phyloP scores from a whole-genome alignment of 1,140 invertebrate species.

The Drosophila parabipectinata region DNA sequence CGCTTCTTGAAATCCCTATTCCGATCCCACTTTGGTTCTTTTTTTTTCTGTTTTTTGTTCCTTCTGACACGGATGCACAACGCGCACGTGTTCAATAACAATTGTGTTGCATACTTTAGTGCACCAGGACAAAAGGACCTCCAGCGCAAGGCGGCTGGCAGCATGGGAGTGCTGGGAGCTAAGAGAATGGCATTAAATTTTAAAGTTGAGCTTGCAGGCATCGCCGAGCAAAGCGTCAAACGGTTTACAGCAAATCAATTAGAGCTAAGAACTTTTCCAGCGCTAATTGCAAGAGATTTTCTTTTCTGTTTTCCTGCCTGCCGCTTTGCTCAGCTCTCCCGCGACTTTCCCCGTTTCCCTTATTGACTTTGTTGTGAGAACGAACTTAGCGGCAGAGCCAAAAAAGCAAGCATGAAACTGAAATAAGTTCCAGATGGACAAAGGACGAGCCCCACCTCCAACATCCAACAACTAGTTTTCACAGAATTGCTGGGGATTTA shows the following conservation, averaged over 20 bases:
- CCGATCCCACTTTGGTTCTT: too few species aligned
- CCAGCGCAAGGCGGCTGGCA: background rate
- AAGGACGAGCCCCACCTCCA: slow-evolving; percentile 36
- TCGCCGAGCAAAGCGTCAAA: slow-evolving; percentile 61
- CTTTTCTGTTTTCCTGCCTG: slow-evolving; percentile 13
- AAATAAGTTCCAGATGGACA: slow-evolving; percentile 73
- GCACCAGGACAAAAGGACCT: slow-evolving; percentile 42
- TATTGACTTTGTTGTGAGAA: slow-evolving; percentile 66
- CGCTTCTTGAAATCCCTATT: slow-evolving; percentile 5
- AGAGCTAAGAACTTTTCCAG: slow-evolving; percentile 75
- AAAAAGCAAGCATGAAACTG: slow-evolving; percentile 68
- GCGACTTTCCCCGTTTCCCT: slow-evolving; percentile 43
- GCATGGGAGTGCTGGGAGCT: background rate
- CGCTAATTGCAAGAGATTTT: slow-evolving; percentile 74
- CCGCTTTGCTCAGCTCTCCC: slow-evolving; percentile 22
- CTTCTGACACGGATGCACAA: slow-evolving; percentile 34
- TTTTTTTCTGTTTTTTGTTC: background rate
- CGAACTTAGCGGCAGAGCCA: slow-evolving; percentile 50
- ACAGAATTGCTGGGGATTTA: slow-evolving; percentile 62
- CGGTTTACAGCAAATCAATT: slow-evolving; percentile 80
- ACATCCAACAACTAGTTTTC: slow-evolving; percentile 34
- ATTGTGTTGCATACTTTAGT: slow-evolving; percentile 79
- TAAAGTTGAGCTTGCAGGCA: slow-evolving; percentile 55
- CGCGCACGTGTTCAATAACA: slow-evolving; percentile 76
- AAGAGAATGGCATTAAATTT: slow-evolving; percentile 60